Percentiles rank a stretch among this genome's conserved stretches.
Conservation (phyloP, 1,140 invertebrate genomes). For the Ostrea edulis region DNA sequence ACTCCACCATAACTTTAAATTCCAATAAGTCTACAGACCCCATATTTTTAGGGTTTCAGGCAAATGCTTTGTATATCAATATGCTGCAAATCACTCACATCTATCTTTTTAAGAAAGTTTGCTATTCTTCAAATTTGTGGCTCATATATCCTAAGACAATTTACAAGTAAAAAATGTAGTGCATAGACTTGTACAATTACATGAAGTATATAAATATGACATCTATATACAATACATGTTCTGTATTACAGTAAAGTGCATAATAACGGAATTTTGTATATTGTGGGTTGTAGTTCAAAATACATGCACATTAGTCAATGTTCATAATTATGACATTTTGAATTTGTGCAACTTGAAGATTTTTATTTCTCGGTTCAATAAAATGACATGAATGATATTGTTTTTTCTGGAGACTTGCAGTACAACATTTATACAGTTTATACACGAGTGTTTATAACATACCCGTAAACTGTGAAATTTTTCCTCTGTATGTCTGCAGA, state of each 20-base stretch:
- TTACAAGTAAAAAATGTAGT: no score
- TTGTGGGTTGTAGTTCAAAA: neutral
- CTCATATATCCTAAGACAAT: no score
- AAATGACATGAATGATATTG: neutral
- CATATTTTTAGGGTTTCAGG: neutral
- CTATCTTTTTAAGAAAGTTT: no score
- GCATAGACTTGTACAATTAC: no score
- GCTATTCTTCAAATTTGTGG: no score
- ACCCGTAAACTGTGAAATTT: no score
- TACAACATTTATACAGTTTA: no score
- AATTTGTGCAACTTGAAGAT: neutral
- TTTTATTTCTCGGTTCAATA: constrained; percentile 25
- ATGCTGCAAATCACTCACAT: no score
- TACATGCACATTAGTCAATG: neutral
- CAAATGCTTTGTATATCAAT: no score
- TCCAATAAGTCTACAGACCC: neutral
- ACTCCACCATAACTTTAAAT: neutral
- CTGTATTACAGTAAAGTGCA: neutral
- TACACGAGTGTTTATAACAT: no score
- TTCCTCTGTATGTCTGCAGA: no score
- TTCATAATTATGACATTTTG: neutral
- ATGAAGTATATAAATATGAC: no score
- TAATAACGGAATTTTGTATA: neutral
- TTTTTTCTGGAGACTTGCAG: neutral
- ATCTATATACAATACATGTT: neutral